Evolutionary conservation across 2,797 vertebrate genomes (phyloP).

Genomic region (Sebastes iracundus): DNA sequence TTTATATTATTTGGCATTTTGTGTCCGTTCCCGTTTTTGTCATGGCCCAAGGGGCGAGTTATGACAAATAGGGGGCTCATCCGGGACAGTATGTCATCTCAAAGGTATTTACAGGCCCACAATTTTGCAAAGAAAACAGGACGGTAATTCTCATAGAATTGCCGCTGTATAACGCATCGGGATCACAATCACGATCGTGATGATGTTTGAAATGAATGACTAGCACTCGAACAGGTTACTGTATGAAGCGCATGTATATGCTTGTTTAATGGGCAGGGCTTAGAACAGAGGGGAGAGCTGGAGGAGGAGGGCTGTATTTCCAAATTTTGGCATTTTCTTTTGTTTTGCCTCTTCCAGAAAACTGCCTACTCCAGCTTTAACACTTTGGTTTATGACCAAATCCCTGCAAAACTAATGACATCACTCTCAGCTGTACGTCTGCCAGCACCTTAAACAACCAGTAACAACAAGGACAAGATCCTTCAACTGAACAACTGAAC

Average conservation of each 20-base stretch:
- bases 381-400: no score
- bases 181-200: neutral
- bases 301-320: neutral
- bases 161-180: neutral
- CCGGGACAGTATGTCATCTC: neutral
- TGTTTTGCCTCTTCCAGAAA: neutral
- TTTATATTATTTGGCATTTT: no score
- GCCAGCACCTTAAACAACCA: neutral
- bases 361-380: neutral
- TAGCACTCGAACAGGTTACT: neutral
- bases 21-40: no score
- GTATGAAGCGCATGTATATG: neutral
- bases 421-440: no score
- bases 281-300: no score
- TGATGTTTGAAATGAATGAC: neutral
- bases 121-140: neutral
- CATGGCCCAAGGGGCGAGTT: no score
- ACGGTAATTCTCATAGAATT: neutral
- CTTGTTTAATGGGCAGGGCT: neutral
- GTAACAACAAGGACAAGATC: neutral
- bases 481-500: neutral
- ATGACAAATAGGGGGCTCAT: no score
- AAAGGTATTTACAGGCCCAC: neutral
- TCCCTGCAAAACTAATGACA: no score
- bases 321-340: neutral